phyloP scores from a whole-genome alignment of 2,113 vertebrate genomes.

The Microtus pennsylvanicus region DNA sequence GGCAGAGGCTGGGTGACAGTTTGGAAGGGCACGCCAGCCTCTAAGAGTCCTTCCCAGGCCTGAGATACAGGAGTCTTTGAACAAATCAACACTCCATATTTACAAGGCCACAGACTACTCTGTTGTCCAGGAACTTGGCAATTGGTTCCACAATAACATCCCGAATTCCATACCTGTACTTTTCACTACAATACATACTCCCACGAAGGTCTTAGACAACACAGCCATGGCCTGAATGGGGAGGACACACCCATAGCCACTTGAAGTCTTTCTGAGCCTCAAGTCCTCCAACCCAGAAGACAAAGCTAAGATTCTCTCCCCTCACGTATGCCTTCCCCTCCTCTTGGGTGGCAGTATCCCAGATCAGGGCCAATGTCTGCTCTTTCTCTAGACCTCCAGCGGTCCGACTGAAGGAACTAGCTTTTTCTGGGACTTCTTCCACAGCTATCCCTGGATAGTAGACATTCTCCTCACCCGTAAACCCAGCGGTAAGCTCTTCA shows the following conservation, averaged over 20 bases:
- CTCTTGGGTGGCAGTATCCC: conserved; percentile 66
- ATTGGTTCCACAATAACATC: background rate
- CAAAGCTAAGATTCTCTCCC: background rate
- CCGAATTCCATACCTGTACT: background rate
- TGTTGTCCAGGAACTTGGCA: background rate
- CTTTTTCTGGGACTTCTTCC: background rate
- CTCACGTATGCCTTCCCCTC: background rate
- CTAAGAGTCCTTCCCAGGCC: background rate
- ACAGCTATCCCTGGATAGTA: background rate
- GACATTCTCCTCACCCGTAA: background rate
- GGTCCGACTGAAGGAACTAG: background rate
- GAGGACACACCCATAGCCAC: background rate
- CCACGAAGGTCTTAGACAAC: background rate
- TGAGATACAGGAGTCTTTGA: background rate
- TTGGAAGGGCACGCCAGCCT: background rate
- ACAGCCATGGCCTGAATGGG: background rate
- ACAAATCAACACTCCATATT: background rate
- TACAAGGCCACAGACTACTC: background rate
- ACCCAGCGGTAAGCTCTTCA: background rate
- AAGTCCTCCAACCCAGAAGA: background rate
- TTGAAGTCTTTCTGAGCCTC: background rate
- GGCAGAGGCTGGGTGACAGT: background rate
- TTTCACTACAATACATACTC: background rate
- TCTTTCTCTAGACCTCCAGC: conserved; percentile 41
- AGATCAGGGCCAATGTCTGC: conserved; percentile 30